Base-by-base conservation (phyloP, 2,113 vertebrate species). In the Siniperca knerii region DNA sequence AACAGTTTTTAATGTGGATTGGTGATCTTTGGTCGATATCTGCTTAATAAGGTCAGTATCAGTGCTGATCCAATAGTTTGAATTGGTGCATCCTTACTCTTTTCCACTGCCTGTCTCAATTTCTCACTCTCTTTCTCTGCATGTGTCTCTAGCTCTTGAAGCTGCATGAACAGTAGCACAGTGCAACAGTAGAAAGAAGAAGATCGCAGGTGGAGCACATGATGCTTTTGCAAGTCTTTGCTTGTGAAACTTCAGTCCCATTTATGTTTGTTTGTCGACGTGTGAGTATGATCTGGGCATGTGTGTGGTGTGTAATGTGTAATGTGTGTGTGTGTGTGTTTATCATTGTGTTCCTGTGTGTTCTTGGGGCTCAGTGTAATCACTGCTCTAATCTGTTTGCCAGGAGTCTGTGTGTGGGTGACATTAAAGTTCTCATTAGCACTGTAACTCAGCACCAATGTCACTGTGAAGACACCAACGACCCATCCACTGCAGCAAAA, bases 361-460 rank as follows among this genome's bases (percentile, higher is more conserved):
- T 89, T 88, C 66, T 80, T 58, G 73, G 73, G 85, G 84, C 86
- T 91, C 74, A 68, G 92, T 89, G 91, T 92, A 91, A 93, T 94
- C 91, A 84, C 92, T 71, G 83, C 75, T 93, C 93, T 92, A 92
- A 93, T 94, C 89, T 93, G 79, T 93, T 82, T 87, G 92, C 88
- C 81, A 74, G 84, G 88, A 92, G 81, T 91, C 91, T 90, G 81
- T 92, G 90, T 93, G 92, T 93, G 92, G 91, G 90, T 95, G 92
- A 95, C 91, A 94, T 92, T 94, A 89, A 93, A 94, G 93, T 92
- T 94, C 90, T 95, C 93, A 94, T 95, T 94, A 93, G 90, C 94
- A 89, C 90, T 85, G 91, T 84, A 95, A 92, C 90, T 94, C 92
- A 90, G 92, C 90, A 92, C 90, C 90, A 90, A 77, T 89, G 92